Percentiles rank a stretch among this genome's conserved stretches.
Evolutionary conservation across 1,140 invertebrate genomes (phyloP).

Genomic region (Aplysia californica): DNA sequence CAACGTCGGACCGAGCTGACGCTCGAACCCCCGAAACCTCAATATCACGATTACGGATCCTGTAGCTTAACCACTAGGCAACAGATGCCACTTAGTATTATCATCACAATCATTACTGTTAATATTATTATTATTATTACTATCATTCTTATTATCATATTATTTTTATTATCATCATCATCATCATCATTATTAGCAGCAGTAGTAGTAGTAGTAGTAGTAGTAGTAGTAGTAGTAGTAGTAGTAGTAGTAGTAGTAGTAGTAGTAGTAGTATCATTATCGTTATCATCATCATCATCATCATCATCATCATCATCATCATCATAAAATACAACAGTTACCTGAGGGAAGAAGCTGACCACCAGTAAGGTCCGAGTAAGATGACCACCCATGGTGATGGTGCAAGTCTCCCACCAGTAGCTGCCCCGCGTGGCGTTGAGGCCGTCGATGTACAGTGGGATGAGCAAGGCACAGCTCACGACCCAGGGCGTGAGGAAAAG

Average conservation of each 20-base stretch:
- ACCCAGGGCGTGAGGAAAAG: slow-evolving; percentile 32
- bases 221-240: no score
- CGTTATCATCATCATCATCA: slow-evolving; percentile 16
- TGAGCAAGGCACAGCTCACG: slow-evolving; percentile 25
- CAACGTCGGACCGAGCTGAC: no score
- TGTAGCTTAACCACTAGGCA: no score
- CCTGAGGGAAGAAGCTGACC: slow-evolving; percentile 34
- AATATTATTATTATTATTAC: no score
- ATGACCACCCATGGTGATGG: slow-evolving; percentile 21
- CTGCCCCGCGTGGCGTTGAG: slow-evolving; percentile 5
- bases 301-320: slow-evolving; percentile 9
- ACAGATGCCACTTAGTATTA: no score
- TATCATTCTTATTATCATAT: no score
- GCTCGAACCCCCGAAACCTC: no score
- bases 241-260: neutral
- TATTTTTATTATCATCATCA: no score
- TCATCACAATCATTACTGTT: no score
- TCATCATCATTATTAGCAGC: no score
- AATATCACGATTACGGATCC: no score
- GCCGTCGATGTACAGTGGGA: slow-evolving; percentile 31
- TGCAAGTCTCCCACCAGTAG: neutral
- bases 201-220: no score
- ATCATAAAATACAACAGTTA: neutral
- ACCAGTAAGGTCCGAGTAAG: slow-evolving; percentile 21
- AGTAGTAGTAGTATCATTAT: slow-evolving; percentile 1